Conservation (phyloP, 2,113 vertebrate genomes). For the Mionectes macconnelli region DNA sequence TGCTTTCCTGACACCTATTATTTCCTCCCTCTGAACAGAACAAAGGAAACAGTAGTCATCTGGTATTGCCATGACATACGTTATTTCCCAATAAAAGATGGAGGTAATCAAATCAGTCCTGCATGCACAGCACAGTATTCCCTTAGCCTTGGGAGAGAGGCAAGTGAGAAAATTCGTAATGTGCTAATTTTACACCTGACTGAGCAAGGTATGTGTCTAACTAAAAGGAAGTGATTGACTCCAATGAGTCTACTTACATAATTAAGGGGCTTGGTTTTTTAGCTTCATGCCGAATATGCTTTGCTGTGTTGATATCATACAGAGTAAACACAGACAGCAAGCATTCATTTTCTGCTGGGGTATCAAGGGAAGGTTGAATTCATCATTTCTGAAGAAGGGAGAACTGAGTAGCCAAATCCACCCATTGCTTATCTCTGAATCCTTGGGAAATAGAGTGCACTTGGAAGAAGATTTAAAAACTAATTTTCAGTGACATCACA, state of each 20-base stretch:
- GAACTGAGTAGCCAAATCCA: background rate
- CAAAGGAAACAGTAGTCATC: background rate
- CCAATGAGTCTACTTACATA: background rate
- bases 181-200: constrained; percentile 38
- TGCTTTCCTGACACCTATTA: constrained; percentile 4
- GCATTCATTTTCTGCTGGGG: background rate
- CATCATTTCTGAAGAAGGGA: background rate
- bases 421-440: background rate
- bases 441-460: background rate
- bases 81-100: constrained; percentile 6
- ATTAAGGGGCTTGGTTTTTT: background rate
- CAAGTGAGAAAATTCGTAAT: background rate
- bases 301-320: background rate
- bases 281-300: background rate
- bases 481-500: background rate
- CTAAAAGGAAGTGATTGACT: constrained; percentile 21
- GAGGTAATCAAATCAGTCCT: constrained; percentile 17
- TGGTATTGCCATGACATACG: background rate
- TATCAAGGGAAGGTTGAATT: background rate
- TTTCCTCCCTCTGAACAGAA: constrained; percentile 27
- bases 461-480: constrained; percentile 2
- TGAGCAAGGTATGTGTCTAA: constrained; percentile 31
- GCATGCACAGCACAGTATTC: background rate
- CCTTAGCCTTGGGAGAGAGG: background rate
- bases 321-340: background rate